A percentile compares a stretch with the other conserved stretches of the same genome.
phyloP scores from a whole-genome alignment of 2,797 vertebrate genomes.

The Neopelma chrysocephalum region DNA sequence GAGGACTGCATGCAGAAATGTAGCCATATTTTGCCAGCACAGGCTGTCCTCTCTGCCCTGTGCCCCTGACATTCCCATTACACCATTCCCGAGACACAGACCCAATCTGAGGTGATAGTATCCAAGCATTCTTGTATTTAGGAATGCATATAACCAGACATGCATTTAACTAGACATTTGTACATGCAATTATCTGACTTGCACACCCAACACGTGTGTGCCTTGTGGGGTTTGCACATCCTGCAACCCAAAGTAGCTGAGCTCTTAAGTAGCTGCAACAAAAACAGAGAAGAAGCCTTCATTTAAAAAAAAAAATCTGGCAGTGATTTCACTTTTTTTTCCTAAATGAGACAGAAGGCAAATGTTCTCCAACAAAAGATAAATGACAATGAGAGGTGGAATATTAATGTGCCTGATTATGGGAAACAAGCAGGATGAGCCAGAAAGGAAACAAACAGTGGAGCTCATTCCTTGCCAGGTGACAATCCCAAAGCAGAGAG shows the following conservation, averaged over 20 bases:
- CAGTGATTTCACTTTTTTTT: not conserved
- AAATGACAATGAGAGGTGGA: not conserved
- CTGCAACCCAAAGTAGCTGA: not conserved
- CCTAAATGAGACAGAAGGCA: not conserved
- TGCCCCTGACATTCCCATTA: accelerated
- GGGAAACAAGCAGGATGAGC: not conserved
- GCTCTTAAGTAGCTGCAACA: not conserved
- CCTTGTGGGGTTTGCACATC: not conserved
- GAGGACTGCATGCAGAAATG: not conserved
- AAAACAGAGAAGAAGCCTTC: not conserved
- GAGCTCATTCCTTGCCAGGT: accelerated
- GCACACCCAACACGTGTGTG: not conserved
- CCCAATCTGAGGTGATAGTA: accelerated
- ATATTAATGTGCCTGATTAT: not conserved
- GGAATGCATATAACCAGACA: not conserved
- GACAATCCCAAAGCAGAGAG: not conserved
- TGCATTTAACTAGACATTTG: not conserved
- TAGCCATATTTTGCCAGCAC: not conserved
- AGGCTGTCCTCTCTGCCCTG: not conserved
- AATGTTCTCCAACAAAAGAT: constrained; percentile 22
- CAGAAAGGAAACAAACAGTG: not conserved
- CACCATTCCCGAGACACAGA: not conserved
- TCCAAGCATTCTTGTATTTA: accelerated
- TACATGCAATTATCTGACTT: not conserved
- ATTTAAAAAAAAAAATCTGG: not conserved